phyloP scores from a whole-genome alignment of 2,113 vertebrate genomes.

The Budorcas taxicolor region DNA sequence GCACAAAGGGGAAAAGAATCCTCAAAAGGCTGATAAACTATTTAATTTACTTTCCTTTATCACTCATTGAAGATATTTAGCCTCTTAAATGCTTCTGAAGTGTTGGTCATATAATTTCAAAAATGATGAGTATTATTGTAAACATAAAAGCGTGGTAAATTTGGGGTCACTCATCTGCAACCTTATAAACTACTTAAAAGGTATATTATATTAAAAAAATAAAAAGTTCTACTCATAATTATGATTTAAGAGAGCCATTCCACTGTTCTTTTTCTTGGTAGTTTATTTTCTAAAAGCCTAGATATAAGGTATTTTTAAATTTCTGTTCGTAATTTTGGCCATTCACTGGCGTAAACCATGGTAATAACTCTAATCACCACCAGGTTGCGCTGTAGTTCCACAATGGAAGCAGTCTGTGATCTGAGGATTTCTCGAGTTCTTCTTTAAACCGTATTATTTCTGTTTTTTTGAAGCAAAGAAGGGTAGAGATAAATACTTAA shows the following conservation, averaged over 20 bases:
- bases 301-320: not conserved
- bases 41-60: not conserved
- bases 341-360: rapidly evolving
- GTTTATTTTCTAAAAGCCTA: slow-evolving; percentile 12
- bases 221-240: not conserved
- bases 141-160: not conserved
- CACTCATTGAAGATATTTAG: not conserved
- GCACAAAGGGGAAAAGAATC: not conserved
- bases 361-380: slow-evolving; percentile 57
- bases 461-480: not conserved
- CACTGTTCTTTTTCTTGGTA: not conserved
- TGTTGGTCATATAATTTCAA: not conserved
- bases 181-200: not conserved
- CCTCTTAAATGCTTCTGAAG: not conserved
- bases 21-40: not conserved
- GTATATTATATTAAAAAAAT: not conserved
- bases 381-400: slow-evolving; percentile 76
- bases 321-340: not conserved
- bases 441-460: not conserved
- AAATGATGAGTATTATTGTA: not conserved
- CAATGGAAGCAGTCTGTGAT: slow-evolving; percentile 4
- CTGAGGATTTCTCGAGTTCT: not conserved
- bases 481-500: not conserved
- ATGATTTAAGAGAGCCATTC: not conserved
- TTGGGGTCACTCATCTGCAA: not conserved